A percentile compares a stretch with the other conserved stretches of the same genome.
phyloP scores from a whole-genome alignment of 2,888 invertebrate species.

The Dolichopus griseipennis region DNA sequence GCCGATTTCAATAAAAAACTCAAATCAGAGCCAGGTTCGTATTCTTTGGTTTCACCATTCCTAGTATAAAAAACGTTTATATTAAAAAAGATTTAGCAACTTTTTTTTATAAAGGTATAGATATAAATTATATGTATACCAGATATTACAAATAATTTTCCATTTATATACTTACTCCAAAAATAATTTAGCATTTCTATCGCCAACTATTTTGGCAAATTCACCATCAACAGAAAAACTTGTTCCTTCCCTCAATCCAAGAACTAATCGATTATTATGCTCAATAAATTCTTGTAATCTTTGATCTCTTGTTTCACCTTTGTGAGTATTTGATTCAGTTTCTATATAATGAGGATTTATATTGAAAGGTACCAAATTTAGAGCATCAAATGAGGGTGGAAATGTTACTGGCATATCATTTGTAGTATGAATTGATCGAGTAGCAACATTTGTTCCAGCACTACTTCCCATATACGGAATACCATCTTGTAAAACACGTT shows the following conservation, averaged over 20 bases:
- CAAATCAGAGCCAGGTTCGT: neutral
- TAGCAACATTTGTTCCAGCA: constrained; percentile 77
- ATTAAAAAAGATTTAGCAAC: neutral
- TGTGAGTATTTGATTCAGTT: constrained; percentile 46
- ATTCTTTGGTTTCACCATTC: neutral
- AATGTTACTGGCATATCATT: constrained; percentile 84
- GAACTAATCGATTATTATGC: constrained; percentile 51
- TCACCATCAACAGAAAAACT: constrained; percentile 54
- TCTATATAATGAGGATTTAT: constrained; percentile 80
- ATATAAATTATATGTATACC: too few relatives aligned
- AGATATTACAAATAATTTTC: too few relatives aligned
- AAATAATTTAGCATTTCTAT: constrained; percentile 56
- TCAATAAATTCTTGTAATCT: constrained; percentile 61
- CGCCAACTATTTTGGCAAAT: constrained; percentile 52
- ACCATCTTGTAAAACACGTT: constrained; percentile 54
- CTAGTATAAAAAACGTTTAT: neutral
- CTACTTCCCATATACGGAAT: constrained; percentile 68
- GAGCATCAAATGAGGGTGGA: constrained; percentile 60
- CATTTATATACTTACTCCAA: constrained; percentile 45
- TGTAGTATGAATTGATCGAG: constrained; percentile 68
- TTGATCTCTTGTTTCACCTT: constrained; percentile 68
- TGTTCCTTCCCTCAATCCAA: constrained; percentile 66
- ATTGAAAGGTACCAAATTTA: constrained; percentile 68
- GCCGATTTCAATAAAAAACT: constrained; percentile 14
- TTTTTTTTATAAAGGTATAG: neutral